Conservation (phyloP, 1,140 invertebrate genomes). For the Thalassaphorura encarpata region DNA sequence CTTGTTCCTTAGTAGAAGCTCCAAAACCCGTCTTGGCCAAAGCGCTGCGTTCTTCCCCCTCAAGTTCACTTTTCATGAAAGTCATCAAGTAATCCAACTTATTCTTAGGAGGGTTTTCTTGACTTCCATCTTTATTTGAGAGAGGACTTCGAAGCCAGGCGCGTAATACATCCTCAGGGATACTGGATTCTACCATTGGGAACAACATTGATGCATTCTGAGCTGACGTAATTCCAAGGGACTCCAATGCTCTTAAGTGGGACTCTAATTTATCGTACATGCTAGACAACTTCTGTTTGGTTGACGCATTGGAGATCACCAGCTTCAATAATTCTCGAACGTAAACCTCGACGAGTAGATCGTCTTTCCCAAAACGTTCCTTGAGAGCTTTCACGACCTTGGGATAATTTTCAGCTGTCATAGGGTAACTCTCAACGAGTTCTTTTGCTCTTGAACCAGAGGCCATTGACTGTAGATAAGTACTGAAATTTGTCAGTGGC, state of each 20-base stretch:
- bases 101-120: neutral
- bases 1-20: neutral
- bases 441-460: neutral
- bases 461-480: slow-evolving; percentile 11
- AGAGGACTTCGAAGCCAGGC: neutral
- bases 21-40: neutral
- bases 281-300: neutral
- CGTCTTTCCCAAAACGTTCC: neutral
- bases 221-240: neutral
- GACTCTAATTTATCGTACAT: slow-evolving; percentile 7
- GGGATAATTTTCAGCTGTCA: slow-evolving; percentile 9
- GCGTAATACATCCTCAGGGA: neutral
- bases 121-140: neutral
- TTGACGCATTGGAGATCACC: neutral
- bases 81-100: neutral
- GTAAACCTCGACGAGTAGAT: slow-evolving; percentile 10
- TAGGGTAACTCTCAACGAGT: slow-evolving; percentile 11
- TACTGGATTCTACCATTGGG: slow-evolving; percentile 25
- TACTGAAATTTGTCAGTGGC: slow-evolving; percentile 35
- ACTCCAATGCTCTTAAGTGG: slow-evolving; percentile 6
- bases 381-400: slow-evolving; percentile 4
- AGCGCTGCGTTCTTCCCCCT: neutral
- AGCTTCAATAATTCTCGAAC: slow-evolving; percentile 6
- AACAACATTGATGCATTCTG: neutral
- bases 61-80: neutral